These are phyloP conservation scores for Hoplias malabaricus DNA, from an alignment of 2,113 vertebrate genomes.

Conservation along the genomic window DNA sequence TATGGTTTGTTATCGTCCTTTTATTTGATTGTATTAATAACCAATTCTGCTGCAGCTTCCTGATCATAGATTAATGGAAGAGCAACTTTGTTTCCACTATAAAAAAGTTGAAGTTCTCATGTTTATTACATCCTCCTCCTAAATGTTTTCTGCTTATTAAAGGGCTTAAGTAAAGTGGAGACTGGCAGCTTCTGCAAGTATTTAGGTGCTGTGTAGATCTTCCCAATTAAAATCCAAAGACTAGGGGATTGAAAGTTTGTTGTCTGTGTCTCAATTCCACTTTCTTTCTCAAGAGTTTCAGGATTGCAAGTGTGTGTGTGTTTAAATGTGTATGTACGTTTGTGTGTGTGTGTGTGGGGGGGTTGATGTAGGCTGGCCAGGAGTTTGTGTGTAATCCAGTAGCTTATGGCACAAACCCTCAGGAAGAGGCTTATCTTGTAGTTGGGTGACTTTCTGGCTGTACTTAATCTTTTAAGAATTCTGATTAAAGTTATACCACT, in stretches of 20 bases:
- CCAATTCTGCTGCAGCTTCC: too few species aligned
- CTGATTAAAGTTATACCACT: not conserved
- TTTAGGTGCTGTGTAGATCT: slow-evolving; percentile 9
- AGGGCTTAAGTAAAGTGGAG: slow-evolving; percentile 4
- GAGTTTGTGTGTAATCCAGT: slow-evolving; percentile 1
- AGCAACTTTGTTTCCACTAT: not conserved
- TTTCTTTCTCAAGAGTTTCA: not conserved
- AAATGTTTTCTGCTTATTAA: not conserved
- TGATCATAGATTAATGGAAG: too few species aligned
- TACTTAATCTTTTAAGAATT: not conserved
- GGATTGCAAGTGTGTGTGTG: not conserved
- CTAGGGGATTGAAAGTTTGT: not conserved
- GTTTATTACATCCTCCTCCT: not conserved
- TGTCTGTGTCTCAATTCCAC: not conserved
- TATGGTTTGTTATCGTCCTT: too few species aligned
- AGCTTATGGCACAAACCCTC: not conserved
- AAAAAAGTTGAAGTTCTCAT: not conserved
- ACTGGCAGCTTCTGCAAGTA: not conserved
- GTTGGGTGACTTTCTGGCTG: not conserved
- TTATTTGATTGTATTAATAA: too few species aligned
- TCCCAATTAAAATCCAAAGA: slow-evolving; percentile 32
- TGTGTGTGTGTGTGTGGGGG: not conserved
- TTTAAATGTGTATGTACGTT: not conserved
- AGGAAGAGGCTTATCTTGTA: not conserved
- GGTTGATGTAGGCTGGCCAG: not conserved